These are phyloP conservation scores for Scytalopus superciliaris DNA, from an alignment of 2,113 vertebrate species.

Conservation along the genomic window DNA sequence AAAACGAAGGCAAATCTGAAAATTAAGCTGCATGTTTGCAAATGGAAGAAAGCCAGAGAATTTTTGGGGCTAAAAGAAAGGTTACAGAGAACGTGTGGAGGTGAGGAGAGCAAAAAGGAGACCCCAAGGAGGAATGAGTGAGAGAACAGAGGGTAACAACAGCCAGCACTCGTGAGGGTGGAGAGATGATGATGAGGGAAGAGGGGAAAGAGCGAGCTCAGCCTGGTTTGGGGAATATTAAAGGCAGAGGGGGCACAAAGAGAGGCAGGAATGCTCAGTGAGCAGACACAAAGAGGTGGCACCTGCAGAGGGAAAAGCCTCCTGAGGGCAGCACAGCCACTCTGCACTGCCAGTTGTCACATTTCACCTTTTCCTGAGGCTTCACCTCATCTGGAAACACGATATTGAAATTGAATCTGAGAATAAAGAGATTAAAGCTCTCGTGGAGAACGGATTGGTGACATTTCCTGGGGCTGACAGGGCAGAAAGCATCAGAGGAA, in stretches of 20 bases:
- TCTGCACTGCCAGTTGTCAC: neutral
- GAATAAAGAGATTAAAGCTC: neutral
- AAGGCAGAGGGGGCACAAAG: no score
- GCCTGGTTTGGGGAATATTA: rapidly evolving
- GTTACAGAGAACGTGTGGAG: neutral
- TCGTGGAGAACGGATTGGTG: neutral
- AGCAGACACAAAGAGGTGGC: neutral
- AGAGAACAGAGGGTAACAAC: neutral
- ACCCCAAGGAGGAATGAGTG: no score
- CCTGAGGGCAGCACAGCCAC: neutral
- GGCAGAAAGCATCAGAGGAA: neutral
- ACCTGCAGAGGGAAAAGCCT: rapidly evolving
- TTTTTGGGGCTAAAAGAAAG: neutral
- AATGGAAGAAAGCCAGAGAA: rapidly evolving
- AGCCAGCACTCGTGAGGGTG: neutral
- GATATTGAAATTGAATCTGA: neutral
- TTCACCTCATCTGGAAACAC: neutral
- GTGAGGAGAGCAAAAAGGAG: neutral
- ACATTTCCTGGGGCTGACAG: neutral
- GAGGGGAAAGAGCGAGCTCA: neutral
- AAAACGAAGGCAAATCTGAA: neutral
- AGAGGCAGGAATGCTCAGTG: rapidly evolving
- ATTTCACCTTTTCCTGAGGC: neutral
- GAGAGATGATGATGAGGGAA: neutral
- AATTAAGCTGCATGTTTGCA: neutral